Conservation (phyloP, 1,140 invertebrate genomes). For the Pteromalus puparum region DNA sequence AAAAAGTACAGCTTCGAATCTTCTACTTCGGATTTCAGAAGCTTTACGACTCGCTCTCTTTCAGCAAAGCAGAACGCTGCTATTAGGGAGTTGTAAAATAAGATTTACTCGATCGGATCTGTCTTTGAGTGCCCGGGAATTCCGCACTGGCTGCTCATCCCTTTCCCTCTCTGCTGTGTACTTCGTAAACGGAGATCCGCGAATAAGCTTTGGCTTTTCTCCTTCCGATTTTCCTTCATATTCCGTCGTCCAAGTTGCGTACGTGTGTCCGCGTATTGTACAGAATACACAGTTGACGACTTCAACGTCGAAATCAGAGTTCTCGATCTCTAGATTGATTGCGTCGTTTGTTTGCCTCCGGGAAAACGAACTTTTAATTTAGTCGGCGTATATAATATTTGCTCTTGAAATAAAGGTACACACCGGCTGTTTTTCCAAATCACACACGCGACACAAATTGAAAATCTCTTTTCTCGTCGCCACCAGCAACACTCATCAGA, state of each 20-base stretch:
- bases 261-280: too few species aligned
- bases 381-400: too few species aligned
- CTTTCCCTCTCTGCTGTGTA: not conserved
- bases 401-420: too few species aligned
- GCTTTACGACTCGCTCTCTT: not conserved
- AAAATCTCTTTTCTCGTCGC: not conserved
- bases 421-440: too few species aligned
- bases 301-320: too few species aligned
- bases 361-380: too few species aligned
- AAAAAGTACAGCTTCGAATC: too few species aligned
- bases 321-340: too few species aligned
- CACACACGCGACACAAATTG: too few species aligned
- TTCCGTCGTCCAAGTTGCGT: not conserved
- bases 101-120: constrained; percentile 21
- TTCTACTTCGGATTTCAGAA: not conserved
- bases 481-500: not conserved
- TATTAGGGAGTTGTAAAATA: constrained; percentile 29
- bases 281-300: too few species aligned
- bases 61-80: not conserved
- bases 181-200: not conserved
- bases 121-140: constrained; percentile 1
- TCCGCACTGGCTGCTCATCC: not conserved
- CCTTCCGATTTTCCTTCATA: not conserved
- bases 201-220: not conserved
- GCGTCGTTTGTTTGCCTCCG: too few species aligned